These are phyloP conservation scores for Mimas tiliae DNA, from an alignment of 2,888 invertebrate genomes.

Conservation along the genomic window DNA sequence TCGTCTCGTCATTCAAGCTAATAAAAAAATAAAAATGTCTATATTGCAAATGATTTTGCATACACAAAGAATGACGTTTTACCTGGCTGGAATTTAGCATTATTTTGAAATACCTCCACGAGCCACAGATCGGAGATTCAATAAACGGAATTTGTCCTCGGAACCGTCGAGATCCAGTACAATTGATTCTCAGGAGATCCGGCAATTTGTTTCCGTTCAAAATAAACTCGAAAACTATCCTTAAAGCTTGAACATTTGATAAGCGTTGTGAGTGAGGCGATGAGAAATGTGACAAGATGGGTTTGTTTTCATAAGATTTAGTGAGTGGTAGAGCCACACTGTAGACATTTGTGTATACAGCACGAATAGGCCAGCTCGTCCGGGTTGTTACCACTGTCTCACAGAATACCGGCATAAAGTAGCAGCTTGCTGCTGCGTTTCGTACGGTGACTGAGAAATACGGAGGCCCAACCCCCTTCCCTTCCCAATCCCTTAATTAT, in stretches of 20 bases:
- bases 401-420: too few species aligned
- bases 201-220: slow-evolving; percentile 19
- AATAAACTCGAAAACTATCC: slow-evolving; percentile 17
- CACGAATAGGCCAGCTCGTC: too few species aligned
- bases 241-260: slow-evolving; percentile 11
- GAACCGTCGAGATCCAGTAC: slow-evolving; percentile 12
- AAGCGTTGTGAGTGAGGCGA: neutral
- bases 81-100: neutral
- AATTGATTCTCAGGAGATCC: slow-evolving; percentile 19
- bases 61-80: neutral
- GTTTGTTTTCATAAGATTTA: neutral
- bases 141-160: slow-evolving; percentile 20
- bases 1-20: too few species aligned
- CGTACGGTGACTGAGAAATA: too few species aligned
- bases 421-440: too few species aligned
- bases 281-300: neutral
- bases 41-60: neutral
- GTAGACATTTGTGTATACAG: too few species aligned
- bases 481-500: too few species aligned
- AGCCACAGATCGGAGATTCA: slow-evolving; percentile 17
- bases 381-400: too few species aligned
- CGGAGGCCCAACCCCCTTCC: too few species aligned
- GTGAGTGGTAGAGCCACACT: too few species aligned
- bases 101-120: neutral
- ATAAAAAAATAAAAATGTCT: too few species aligned